Percentiles rank a stretch among this genome's conserved stretches.
Evolutionary conservation across 2,797 vertebrate species (phyloP).

Genomic region (Gymnoscopelus braueri): DNA sequence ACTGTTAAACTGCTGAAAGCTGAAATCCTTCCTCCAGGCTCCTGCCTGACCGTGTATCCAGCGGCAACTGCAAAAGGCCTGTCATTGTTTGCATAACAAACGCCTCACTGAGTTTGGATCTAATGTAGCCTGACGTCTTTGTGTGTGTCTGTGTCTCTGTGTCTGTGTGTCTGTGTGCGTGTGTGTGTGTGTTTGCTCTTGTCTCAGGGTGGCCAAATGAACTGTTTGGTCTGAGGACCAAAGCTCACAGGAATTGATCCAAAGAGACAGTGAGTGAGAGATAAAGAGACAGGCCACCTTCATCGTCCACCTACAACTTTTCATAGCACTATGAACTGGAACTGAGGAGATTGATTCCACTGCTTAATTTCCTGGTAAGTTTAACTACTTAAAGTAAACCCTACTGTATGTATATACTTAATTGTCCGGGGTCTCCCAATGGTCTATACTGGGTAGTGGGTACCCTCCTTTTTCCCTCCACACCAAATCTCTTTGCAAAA

Average conservation of each 20-base stretch:
- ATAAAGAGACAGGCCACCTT: slow-evolving; percentile 27
- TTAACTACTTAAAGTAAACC: not conserved
- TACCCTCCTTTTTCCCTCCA: too few species aligned
- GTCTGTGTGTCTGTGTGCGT: slow-evolving; percentile 31
- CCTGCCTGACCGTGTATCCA: slow-evolving; percentile 38
- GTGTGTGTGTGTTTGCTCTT: slow-evolving; percentile 74
- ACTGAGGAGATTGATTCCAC: slow-evolving; percentile 45
- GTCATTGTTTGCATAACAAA: slow-evolving; percentile 75
- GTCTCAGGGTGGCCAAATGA: slow-evolving; percentile 71
- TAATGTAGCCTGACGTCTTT: slow-evolving; percentile 74
- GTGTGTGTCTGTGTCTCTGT: slow-evolving; percentile 4
- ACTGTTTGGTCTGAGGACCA: slow-evolving; percentile 67
- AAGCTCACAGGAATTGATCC: slow-evolving; percentile 58
- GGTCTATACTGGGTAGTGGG: too few species aligned
- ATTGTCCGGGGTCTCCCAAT: too few species aligned
- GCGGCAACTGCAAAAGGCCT: slow-evolving; percentile 31
- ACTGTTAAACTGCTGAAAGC: slow-evolving; percentile 30
- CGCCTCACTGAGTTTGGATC: slow-evolving; percentile 68
- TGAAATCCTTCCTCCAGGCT: slow-evolving; percentile 43
- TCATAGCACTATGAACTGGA: slow-evolving; percentile 61
- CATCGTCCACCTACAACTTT: slow-evolving; percentile 35
- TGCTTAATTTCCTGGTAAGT: slow-evolving; percentile 70
- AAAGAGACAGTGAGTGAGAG: slow-evolving; percentile 35
- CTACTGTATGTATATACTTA: too few species aligned
- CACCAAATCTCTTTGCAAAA: too few species aligned